Conservation (phyloP, 2,888 invertebrate genomes). For the Diachrysia chrysitis region DNA sequence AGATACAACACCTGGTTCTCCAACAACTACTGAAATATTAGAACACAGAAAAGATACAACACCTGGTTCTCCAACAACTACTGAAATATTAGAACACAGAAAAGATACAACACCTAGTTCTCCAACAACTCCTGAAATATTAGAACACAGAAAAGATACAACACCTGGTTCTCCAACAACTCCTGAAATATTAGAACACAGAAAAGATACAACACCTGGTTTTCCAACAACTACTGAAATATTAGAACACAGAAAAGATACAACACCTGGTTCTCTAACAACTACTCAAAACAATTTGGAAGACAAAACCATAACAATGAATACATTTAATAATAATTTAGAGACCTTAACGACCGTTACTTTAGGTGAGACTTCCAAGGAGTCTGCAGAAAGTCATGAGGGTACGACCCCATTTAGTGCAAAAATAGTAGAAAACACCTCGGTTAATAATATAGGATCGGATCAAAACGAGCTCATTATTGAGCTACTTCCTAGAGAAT, state of each 20-base stretch:
- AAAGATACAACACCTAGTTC: too few relatives aligned
- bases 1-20: too few relatives aligned
- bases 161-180: too few relatives aligned
- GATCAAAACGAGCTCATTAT: constrained; percentile 41
- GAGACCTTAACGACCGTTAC: constrained; percentile 26
- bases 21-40: too few relatives aligned
- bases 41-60: too few relatives aligned
- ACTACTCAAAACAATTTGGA: not conserved
- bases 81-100: too few relatives aligned
- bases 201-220: too few relatives aligned
- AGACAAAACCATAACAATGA: not conserved
- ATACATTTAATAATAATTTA: not conserved
- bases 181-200: too few relatives aligned
- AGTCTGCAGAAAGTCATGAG: not conserved
- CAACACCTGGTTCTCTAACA: not conserved
- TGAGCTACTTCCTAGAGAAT: constrained; percentile 54
- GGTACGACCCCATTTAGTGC: constrained; percentile 17
- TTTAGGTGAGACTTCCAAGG: constrained; percentile 6
- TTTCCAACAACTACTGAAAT: too few relatives aligned
- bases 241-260: constrained; percentile 17
- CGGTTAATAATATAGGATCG: not conserved
- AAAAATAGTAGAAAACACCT: not conserved
- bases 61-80: too few relatives aligned
- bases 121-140: too few relatives aligned
- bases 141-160: too few relatives aligned